phyloP scores from a whole-genome alignment of 2,113 vertebrate genomes.

The Arvicanthis niloticus region DNA sequence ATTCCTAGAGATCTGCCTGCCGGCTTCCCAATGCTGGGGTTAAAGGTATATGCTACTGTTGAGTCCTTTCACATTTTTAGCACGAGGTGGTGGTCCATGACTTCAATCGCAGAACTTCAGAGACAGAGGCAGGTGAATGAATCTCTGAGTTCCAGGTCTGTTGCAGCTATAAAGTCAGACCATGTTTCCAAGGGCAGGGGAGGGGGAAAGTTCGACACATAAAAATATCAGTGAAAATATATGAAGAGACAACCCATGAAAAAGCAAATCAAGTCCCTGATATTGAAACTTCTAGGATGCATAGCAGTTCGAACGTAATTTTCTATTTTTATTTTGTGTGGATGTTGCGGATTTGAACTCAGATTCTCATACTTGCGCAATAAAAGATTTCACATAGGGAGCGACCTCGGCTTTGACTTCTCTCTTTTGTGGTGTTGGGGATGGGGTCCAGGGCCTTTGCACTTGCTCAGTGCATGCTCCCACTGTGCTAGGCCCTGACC shows the following conservation, averaged over 20 bases:
- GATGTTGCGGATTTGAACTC: background rate
- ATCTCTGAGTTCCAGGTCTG: background rate
- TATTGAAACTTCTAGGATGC: background rate
- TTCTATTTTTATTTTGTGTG: background rate
- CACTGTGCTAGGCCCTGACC: too few species aligned
- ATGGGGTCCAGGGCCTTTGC: background rate
- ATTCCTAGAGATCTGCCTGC: background rate
- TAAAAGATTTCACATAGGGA: background rate
- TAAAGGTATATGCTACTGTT: background rate
- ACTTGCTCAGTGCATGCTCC: background rate
- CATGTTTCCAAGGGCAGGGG: background rate
- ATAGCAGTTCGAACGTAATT: background rate
- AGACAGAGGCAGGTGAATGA: background rate
- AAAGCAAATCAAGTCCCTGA: background rate
- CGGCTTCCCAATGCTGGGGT: background rate
- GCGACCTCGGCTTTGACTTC: background rate
- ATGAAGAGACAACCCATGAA: background rate
- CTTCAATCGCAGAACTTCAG: background rate
- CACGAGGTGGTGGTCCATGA: background rate
- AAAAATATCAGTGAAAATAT: background rate
- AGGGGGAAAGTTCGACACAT: background rate
- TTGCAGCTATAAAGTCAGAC: background rate
- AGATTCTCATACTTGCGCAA: too few species aligned
- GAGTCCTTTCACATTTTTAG: background rate
- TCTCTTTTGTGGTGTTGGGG: background rate